Evolutionary conservation across 1,140 invertebrate species (phyloP).

Genomic region (Diabrotica virgifera): DNA sequence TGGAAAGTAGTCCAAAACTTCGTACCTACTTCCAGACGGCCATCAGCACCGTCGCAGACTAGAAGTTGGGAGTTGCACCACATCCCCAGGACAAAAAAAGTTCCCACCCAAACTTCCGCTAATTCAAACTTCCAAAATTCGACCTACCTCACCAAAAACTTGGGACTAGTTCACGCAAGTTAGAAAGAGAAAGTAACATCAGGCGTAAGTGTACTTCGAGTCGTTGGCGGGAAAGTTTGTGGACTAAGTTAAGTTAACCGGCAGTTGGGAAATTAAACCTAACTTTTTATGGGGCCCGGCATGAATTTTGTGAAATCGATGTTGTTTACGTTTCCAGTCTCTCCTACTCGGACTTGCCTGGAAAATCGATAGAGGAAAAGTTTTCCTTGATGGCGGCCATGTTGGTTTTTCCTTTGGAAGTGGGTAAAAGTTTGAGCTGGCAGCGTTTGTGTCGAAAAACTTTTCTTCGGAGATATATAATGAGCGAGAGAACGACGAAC

Average conservation of each 20-base stretch:
- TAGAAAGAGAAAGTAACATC: slow-evolving; percentile 47
- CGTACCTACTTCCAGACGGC: slow-evolving; percentile 5
- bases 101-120: slow-evolving; percentile 34
- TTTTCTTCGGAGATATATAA: slow-evolving; percentile 1
- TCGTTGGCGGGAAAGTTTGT: slow-evolving; percentile 40
- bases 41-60: neutral
- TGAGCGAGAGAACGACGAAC: slow-evolving; percentile 1
- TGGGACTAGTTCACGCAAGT: slow-evolving; percentile 41
- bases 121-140: slow-evolving; percentile 40
- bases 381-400: slow-evolving; percentile 16
- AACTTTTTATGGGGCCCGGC: slow-evolving; percentile 45
- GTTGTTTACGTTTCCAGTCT: slow-evolving; percentile 41
- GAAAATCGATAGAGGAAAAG: slow-evolving; percentile 26
- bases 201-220: slow-evolving; percentile 47
- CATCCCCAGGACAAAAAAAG: slow-evolving; percentile 13
- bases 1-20: neutral
- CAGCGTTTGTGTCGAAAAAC: slow-evolving; percentile 1
- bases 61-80: slow-evolving; percentile 4
- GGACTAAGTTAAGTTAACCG: slow-evolving; percentile 33
- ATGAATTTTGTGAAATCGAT: slow-evolving; percentile 47
- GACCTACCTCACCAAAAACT: slow-evolving; percentile 44
- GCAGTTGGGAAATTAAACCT: slow-evolving; percentile 45
- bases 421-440: slow-evolving; percentile 14
- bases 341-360: slow-evolving; percentile 12
- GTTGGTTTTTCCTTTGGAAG: slow-evolving; percentile 12